These are phyloP conservation scores for Caenorhabditis latens DNA, from an alignment of 1,140 invertebrate species.

Conservation along the genomic window DNA sequence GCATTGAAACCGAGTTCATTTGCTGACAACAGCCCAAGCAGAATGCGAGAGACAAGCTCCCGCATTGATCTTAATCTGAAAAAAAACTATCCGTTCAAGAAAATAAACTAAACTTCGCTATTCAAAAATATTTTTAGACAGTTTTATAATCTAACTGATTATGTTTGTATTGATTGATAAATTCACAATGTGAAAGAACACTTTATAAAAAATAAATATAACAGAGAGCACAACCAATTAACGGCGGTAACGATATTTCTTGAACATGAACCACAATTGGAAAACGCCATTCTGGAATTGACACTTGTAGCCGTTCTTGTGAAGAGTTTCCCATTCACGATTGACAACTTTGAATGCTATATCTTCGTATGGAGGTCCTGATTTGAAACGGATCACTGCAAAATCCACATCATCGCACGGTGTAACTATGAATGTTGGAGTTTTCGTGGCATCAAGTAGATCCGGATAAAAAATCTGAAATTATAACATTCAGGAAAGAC, in stretches of 20 bases:
- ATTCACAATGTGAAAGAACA: conserved; percentile 14
- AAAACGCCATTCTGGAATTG: conserved; percentile 99
- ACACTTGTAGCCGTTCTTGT: conserved; percentile 96
- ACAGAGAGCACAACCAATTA: conserved; percentile 79
- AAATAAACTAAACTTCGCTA: not conserved
- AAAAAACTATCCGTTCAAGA: not conserved
- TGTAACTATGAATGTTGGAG: conserved; percentile 90
- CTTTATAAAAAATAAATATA: conserved; percentile 33
- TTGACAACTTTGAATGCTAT: conserved; percentile 88
- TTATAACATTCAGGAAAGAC: not conserved
- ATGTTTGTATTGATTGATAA: not conserved
- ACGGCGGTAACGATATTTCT: conserved; percentile 93
- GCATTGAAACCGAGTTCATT: conserved; percentile 27
- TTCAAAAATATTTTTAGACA: conserved; percentile 8
- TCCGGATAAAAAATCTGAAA: conserved; percentile 96
- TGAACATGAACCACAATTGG: conserved; percentile 99
- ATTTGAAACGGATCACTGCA: conserved; percentile 91
- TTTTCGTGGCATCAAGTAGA: conserved; percentile 92
- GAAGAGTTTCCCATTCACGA: conserved; percentile 98
- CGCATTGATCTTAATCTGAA: conserved; percentile 14
- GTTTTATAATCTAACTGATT: not conserved
- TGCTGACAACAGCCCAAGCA: conserved; percentile 22
- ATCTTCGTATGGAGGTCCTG: conserved; percentile 98
- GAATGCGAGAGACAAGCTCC: conserved; percentile 23
- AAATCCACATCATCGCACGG: conserved; percentile 83